Evolutionary conservation across 2,113 vertebrate genomes (phyloP), one percentile per base, ranked within the genome.

Genomic region (Calidris pygmaea): DNA sequence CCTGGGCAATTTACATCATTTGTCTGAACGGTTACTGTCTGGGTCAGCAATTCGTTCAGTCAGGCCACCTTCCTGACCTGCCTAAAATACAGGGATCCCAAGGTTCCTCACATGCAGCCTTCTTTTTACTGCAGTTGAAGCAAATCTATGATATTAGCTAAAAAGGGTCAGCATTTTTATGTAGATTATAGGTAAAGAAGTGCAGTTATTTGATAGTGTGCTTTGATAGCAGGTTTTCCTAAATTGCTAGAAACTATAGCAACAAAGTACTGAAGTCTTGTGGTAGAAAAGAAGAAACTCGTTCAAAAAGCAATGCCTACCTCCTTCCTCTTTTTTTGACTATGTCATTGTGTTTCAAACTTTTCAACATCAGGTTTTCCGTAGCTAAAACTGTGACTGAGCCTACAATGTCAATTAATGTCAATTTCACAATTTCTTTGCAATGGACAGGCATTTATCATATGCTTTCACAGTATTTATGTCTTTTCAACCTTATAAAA

Each of bases 271-370:
- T 14, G 23, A 79, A 66, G n/a, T 23, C 7, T 62, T 39, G 7
- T 34, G 7, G 3, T 37, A 58, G 30, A 78, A 72, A 87, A 37
- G 27, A 45, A 87, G 17, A 41, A 58, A 58, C 6, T 41, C 48
- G 12, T 56, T 83, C 24, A 50, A 24, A 77, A 78, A 75, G 16
- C 55, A 81, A 70, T 10, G 32, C 11, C 50, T 37, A 43, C 14
- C 5, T 91, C 30, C 15, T 56, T 65, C 22, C 3, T 74, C 13
- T 60, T 80, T 72, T 65, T 58, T 27, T 59, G 24, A 35, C 37
- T 34, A 8, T 26, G 20, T 35, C 26, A 35, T 34, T 12, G 0
- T 3, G 1, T 56, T 71, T 65, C 9, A 26, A n/a, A 43, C 12
- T 35, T 60, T 76, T 35, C 34, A 71, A 3, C 39, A 47, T 47